These are phyloP conservation scores for Cheilosia vulpina DNA, from an alignment of 2,888 invertebrate species.

Conservation along the genomic window DNA sequence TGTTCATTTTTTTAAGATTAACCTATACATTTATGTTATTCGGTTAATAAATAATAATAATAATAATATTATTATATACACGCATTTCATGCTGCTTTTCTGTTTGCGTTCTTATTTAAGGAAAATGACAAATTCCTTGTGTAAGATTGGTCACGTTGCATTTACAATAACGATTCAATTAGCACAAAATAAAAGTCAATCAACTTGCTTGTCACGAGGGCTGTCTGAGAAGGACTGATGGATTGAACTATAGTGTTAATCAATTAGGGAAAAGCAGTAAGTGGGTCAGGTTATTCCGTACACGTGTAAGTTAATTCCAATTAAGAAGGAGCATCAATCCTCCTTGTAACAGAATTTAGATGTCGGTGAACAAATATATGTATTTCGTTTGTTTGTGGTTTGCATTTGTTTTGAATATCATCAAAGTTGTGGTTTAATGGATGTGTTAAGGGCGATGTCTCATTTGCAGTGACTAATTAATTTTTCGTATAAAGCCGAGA, in stretches of 20 bases:
- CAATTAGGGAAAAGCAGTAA: not conserved
- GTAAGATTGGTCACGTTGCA: slow-evolving; percentile 6
- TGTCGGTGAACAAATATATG: too few species aligned
- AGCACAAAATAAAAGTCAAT: slow-evolving; percentile 11
- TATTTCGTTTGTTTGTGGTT: too few species aligned
- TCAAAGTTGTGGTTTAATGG: too few species aligned
- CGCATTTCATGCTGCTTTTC: not conserved
- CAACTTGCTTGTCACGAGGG: slow-evolving; percentile 11
- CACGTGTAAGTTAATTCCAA: not conserved
- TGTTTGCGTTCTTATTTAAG: not conserved
- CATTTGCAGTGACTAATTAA: too few species aligned
- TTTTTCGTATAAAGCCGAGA: too few species aligned
- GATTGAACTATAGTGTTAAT: slow-evolving; percentile 12
- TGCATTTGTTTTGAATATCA: too few species aligned
- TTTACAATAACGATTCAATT: slow-evolving; percentile 18
- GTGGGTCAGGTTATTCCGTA: not conserved
- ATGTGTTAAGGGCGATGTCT: too few species aligned
- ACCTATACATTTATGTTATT: too few species aligned
- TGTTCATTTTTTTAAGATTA: too few species aligned
- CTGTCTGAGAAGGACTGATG: not conserved
- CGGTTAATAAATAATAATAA: too few species aligned
- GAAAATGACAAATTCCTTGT: not conserved
- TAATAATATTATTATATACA: too few species aligned
- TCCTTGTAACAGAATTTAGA: not conserved
- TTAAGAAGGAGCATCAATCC: not conserved